A percentile compares a stretch with the other conserved stretches of the same genome.
Evolutionary conservation across 2,888 invertebrate species (phyloP).

Genomic region (Drosophila kambysellisi): DNA sequence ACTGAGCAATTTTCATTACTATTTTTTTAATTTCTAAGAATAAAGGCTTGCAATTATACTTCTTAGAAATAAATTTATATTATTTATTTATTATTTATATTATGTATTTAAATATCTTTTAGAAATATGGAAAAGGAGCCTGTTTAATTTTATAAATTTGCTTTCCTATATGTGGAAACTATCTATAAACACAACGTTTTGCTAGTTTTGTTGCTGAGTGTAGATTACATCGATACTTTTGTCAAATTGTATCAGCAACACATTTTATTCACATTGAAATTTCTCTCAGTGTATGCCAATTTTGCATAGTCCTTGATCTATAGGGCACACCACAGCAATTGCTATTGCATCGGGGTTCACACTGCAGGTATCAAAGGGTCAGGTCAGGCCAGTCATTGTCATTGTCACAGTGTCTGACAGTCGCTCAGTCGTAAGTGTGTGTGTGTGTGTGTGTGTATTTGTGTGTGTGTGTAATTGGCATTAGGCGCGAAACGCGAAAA

Average conservation of each 20-base stretch:
- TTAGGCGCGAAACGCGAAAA: conserved; percentile 56
- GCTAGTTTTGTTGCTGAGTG: neutral
- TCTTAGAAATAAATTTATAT: neutral
- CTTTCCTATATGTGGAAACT: neutral
- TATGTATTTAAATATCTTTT: neutral
- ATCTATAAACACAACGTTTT: neutral
- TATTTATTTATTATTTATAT: neutral
- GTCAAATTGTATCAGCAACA: neutral
- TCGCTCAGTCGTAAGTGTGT: neutral
- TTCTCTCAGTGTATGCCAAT: conserved; percentile 31
- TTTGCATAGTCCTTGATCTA: conserved; percentile 39
- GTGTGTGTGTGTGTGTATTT: neutral
- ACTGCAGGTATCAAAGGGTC: conserved; percentile 26
- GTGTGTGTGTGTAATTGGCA: conserved; percentile 45
- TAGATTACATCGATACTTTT: neutral
- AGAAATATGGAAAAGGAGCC: neutral
- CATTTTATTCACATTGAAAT: neutral
- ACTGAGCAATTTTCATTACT: fast-evolving
- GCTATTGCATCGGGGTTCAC: neutral
- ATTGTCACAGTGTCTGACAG: conserved; percentile 58
- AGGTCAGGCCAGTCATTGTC: conserved; percentile 46
- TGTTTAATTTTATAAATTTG: no score
- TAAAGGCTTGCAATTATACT: neutral
- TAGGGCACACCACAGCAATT: neutral
- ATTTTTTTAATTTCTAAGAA: neutral